phyloP scores from a whole-genome alignment of 2,797 vertebrate species.

The Champsocephalus gunnari region DNA sequence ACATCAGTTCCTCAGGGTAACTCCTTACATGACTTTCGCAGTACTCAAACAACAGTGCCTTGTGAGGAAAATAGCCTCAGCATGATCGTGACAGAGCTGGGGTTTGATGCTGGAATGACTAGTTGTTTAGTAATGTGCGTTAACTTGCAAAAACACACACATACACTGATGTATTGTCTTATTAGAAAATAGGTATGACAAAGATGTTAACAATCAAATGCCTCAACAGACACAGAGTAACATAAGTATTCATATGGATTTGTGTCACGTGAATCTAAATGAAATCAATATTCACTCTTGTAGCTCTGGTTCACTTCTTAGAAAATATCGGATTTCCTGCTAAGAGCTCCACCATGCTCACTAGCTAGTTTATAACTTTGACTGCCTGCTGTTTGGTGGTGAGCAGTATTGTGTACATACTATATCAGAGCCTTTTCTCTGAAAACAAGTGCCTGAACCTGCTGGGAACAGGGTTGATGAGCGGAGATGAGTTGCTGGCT shows the following conservation, averaged over 20 bases:
- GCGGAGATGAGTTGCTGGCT: neutral
- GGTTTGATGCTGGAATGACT: neutral
- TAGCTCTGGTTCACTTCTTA: neutral
- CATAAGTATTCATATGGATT: too few relatives aligned
- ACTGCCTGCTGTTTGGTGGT: neutral
- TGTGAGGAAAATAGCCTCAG: too few relatives aligned
- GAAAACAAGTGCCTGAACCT: neutral
- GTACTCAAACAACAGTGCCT: neutral
- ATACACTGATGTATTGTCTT: too few relatives aligned
- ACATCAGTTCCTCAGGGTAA: neutral
- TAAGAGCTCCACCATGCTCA: neutral
- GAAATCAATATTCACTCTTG: too few relatives aligned
- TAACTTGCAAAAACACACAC: neutral
- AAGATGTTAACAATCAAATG: too few relatives aligned
- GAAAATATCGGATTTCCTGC: neutral
- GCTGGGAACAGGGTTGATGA: neutral
- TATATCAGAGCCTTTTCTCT: neutral
- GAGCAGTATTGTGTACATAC: neutral
- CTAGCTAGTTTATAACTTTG: neutral
- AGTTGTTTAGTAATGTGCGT: neutral
- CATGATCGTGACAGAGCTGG: neutral
- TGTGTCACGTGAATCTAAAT: too few relatives aligned
- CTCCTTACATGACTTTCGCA: neutral
- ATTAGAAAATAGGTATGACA: too few relatives aligned
- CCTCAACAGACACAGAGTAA: too few relatives aligned